A percentile compares a stretch with the other conserved stretches of the same genome.
These are phyloP conservation scores for Hydrophis major DNA, from an alignment of 2,797 vertebrate genomes.

Conservation along the genomic window DNA sequence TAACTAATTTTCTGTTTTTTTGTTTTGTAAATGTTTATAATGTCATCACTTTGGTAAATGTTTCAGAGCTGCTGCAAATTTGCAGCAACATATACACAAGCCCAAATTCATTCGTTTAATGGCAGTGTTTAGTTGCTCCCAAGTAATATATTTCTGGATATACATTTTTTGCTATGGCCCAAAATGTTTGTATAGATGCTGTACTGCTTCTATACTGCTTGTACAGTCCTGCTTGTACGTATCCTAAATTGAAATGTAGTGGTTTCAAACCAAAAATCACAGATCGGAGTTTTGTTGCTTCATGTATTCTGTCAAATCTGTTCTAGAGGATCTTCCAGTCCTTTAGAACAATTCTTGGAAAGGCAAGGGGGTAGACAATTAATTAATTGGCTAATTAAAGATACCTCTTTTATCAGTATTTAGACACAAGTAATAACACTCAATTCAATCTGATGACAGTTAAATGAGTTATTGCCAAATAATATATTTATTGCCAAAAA, in stretches of 20 bases:
- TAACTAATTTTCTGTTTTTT: neutral
- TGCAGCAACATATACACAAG: neutral
- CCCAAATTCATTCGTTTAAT: neutral
- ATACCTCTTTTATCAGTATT: neutral
- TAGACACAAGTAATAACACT: neutral
- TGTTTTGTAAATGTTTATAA: neutral
- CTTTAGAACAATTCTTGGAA: neutral
- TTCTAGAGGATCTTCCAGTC: neutral
- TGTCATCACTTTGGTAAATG: neutral
- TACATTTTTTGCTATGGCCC: neutral
- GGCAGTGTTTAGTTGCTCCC: neutral
- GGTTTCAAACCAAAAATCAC: neutral
- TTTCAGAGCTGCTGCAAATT: neutral
- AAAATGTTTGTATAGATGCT: neutral
- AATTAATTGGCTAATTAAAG: neutral
- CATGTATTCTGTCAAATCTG: neutral
- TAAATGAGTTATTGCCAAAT: neutral
- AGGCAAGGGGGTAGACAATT: neutral
- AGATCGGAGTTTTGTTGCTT: neutral
- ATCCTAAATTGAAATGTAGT: neutral
- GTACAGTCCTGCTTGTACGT: neutral
- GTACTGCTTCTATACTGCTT: neutral
- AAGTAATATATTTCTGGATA: neutral
- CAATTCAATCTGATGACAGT: neutral
- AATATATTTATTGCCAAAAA: neutral